phyloP scores from a whole-genome alignment of 1,140 invertebrate species.

The Drosophila sproati region DNA sequence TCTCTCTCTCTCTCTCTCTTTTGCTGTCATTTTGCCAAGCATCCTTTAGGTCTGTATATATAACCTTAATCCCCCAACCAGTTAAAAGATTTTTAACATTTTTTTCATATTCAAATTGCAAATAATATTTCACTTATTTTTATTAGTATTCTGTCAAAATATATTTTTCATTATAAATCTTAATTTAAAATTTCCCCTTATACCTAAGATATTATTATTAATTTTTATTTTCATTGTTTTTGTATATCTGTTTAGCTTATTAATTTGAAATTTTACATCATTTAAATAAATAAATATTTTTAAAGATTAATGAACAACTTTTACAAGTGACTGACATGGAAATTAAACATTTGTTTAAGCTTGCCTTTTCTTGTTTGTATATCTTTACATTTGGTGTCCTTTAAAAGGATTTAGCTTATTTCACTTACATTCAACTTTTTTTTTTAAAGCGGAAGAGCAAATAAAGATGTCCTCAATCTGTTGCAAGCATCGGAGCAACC shows the following conservation, averaged over 20 bases:
- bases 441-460: slow-evolving; percentile 20
- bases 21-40: background rate
- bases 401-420: background rate
- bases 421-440: background rate
- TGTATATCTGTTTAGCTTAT: too few relatives aligned
- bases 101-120: too few relatives aligned
- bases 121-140: too few relatives aligned
- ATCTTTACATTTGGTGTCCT: background rate
- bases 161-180: too few relatives aligned
- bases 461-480: slow-evolving; percentile 32
- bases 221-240: too few relatives aligned
- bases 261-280: too few relatives aligned
- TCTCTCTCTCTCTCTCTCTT: background rate
- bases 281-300: background rate
- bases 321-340: background rate
- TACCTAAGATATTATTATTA: too few relatives aligned
- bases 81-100: background rate
- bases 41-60: slow-evolving; percentile 3
- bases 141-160: too few relatives aligned
- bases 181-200: too few relatives aligned
- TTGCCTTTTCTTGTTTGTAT: background rate
- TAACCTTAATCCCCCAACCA: background rate
- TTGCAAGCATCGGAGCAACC: slow-evolving; percentile 4
- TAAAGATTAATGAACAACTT: background rate
- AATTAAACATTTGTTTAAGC: background rate